Base-by-base conservation (phyloP, 2,797 vertebrate genomes). In the Poeciliopsis turneri region DNA sequence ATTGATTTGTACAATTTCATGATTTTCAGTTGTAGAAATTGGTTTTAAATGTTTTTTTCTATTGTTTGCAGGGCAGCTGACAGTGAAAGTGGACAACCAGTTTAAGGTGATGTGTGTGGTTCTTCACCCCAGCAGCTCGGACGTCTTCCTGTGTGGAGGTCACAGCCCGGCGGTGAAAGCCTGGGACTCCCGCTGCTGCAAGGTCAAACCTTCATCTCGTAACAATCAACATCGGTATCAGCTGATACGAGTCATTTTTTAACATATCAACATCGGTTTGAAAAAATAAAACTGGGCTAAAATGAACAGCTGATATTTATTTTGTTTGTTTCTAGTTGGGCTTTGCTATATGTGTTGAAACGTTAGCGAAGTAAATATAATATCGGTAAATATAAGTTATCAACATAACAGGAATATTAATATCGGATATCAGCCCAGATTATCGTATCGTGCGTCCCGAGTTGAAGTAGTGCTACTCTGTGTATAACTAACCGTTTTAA, bases 151-250 rank as follows among this genome's bases (percentile, higher is more conserved):
- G 82, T 98, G 97, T 53, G 98, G 97, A 75, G 98, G 98, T 18
- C 97, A 98, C 95, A 97, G 97, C 88, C 88, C 98, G 0, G 93
- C 92, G 83, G 95, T 99, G 90, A 97, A 97, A 86, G 97, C 98
- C 12, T 99, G 98, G 98, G 98, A 99, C 90, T 79, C 95, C 57
- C 96, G 98, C 87, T 95, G 91, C 73, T 88, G 95, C 89, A 97
- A 98, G 97, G 98, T 96, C 78, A 91, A 83, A 79, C 76, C 82
- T 88, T 86, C 83, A 89, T 25, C 85, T 85, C 2, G 18, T 51
- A 7, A 51, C 49, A 7, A 20, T 7, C 47, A 51, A 8, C 18
- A 23, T 23, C 49, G 18, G 49, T 1, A 20, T 51, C 49, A 51
- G 6, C 18, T 6, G 47, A 49, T 49, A 46, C 4, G 7, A 20